Percentiles rank a stretch among this genome's conserved stretches.
Evolutionary conservation across 1,140 invertebrate genomes (phyloP).

Genomic region (Helicoverpa armigera): DNA sequence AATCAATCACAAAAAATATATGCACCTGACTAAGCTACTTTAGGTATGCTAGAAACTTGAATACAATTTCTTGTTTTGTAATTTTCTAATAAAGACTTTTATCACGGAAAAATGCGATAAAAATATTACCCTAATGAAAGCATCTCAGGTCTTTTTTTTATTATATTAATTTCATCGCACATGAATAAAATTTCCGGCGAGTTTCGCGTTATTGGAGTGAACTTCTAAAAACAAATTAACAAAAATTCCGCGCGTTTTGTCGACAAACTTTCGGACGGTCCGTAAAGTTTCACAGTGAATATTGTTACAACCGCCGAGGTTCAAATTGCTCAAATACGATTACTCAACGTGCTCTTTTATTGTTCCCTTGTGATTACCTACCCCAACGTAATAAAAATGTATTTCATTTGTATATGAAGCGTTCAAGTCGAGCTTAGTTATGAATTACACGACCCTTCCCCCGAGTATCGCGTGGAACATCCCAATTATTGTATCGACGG

Average conservation of each 20-base stretch:
- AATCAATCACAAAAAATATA: no score
- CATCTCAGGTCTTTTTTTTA: slow-evolving; percentile 14
- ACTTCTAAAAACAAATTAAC: slow-evolving; percentile 46
- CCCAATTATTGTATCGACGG: slow-evolving; percentile 8
- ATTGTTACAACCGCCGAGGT: slow-evolving; percentile 46
- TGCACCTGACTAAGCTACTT: no score
- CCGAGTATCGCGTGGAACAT: not conserved
- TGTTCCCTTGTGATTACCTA: slow-evolving; percentile 26
- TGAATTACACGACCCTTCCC: slow-evolving; percentile 19
- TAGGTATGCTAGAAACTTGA: no score
- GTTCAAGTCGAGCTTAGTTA: slow-evolving; percentile 20
- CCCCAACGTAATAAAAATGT: slow-evolving; percentile 32
- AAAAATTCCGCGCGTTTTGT: slow-evolving; percentile 43
- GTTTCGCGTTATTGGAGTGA: slow-evolving; percentile 12
- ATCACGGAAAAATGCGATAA: no score
- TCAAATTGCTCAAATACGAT: slow-evolving; percentile 47
- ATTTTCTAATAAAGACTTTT: no score
- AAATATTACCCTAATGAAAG: not conserved
- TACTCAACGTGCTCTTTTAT: slow-evolving; percentile 40
- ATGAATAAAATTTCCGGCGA: slow-evolving; percentile 32
- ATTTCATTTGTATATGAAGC: slow-evolving; percentile 31
- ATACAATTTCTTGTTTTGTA: no score
- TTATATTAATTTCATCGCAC: slow-evolving; percentile 15
- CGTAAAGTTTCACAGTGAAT: slow-evolving; percentile 38
- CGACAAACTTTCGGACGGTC: slow-evolving; percentile 15